Conservation (phyloP, 2,888 invertebrate genomes). For the Adela reaumurella region DNA sequence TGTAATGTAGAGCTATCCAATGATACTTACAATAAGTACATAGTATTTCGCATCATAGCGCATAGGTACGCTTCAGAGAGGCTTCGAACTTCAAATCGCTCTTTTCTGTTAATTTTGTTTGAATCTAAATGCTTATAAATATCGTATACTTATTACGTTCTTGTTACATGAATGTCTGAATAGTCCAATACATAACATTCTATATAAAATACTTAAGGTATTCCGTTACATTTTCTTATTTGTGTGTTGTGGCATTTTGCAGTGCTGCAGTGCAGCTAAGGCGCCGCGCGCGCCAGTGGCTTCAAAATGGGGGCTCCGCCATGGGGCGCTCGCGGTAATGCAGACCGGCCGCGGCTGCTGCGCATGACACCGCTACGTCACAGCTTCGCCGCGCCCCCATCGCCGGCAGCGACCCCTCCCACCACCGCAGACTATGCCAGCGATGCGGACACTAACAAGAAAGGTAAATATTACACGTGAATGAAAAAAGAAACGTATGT, state of each 20-base stretch:
- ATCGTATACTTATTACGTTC: too few species aligned
- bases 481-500: too few species aligned
- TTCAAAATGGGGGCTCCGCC: conserved; percentile 46
- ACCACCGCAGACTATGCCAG: conserved; percentile 49
- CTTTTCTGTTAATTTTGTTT: too few species aligned
- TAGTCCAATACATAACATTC: too few species aligned
- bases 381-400: conserved; percentile 53
- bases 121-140: too few species aligned
- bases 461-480: conserved; percentile 45
- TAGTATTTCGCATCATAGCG: too few species aligned
- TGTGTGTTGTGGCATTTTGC: conserved; percentile 11
- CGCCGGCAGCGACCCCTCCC: conserved; percentile 39
- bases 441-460: conserved; percentile 58
- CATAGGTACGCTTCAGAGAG: too few species aligned
- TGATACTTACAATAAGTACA: too few species aligned
- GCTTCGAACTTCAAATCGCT: too few species aligned
- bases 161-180: too few species aligned
- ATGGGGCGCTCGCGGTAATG: conserved; percentile 46
- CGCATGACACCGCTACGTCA: conserved; percentile 58
- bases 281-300: conserved; percentile 17
- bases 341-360: conserved; percentile 52
- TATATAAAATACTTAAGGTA: too few species aligned
- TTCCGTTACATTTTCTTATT: neutral
- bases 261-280: neutral
- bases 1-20: too few species aligned